A percentile compares a stretch with the other conserved stretches of the same genome.
Evolutionary conservation across 2,888 invertebrate genomes (phyloP).

Genomic region (Apamea sordens): DNA sequence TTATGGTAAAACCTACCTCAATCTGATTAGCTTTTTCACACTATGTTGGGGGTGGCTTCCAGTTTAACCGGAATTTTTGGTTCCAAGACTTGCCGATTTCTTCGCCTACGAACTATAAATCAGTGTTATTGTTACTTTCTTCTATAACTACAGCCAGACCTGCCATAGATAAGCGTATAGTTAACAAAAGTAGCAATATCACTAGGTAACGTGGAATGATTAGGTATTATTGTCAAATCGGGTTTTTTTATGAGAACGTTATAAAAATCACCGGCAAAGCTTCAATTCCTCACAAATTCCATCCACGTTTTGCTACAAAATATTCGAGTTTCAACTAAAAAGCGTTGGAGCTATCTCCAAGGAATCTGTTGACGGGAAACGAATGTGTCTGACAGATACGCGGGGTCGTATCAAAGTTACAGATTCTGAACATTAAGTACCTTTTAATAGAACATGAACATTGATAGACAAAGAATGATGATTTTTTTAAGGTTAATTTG

Average conservation of each 20-base stretch:
- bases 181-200: background rate
- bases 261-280: background rate
- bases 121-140: background rate
- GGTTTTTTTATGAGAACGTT: background rate
- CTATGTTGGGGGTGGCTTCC: too few relatives aligned
- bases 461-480: background rate
- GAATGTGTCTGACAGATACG: constrained; percentile 33
- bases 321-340: background rate
- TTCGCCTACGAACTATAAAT: background rate
- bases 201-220: background rate
- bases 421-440: background rate
- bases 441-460: background rate
- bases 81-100: too few relatives aligned
- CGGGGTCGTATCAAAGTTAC: constrained; percentile 20
- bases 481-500: background rate
- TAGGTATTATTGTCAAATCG: background rate
- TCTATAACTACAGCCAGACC: background rate
- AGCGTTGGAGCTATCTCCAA: constrained; percentile 24
- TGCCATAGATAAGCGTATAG: background rate
- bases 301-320: background rate
- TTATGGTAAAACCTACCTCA: background rate
- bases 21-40: too few relatives aligned
- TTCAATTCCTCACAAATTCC: background rate
- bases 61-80: too few relatives aligned
- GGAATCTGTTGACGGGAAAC: constrained; percentile 29